These are phyloP conservation scores for Mus spicilegus DNA, from an alignment of 2,113 vertebrate genomes.

Conservation along the genomic window DNA sequence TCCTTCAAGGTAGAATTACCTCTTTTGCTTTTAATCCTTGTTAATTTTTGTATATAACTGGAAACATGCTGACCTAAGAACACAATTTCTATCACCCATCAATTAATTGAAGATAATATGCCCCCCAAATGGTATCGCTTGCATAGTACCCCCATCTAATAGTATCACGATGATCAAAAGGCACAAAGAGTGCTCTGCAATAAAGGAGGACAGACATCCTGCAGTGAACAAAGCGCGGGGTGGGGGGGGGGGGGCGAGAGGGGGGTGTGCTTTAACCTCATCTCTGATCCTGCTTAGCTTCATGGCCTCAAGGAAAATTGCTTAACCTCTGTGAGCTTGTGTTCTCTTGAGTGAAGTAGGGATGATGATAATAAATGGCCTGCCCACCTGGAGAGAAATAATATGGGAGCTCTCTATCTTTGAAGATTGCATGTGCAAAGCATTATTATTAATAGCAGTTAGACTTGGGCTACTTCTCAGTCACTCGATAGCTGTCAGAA, in stretches of 20 bases:
- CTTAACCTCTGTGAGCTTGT: constrained; percentile 49
- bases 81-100: constrained; percentile 65
- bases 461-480: constrained; percentile 14
- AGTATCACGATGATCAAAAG: constrained; percentile 39
- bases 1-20: constrained; percentile 63
- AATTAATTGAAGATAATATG: constrained; percentile 68
- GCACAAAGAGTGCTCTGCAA: background rate
- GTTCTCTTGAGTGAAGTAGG: constrained; percentile 48
- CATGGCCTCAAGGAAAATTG: constrained; percentile 54
- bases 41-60: background rate
- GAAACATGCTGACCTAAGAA: constrained; percentile 62
- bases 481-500: constrained; percentile 57
- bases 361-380: constrained; percentile 27
- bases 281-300: constrained; percentile 34
- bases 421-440: constrained; percentile 46
- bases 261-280: constrained; percentile 26
- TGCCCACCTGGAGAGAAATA: constrained; percentile 50
- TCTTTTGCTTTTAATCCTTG: constrained; percentile 64
- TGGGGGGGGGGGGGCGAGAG: no score
- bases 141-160: constrained; percentile 15
- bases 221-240: background rate
- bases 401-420: constrained; percentile 27
- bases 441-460: constrained; percentile 53
- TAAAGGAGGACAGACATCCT: background rate
- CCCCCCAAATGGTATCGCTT: constrained; percentile 45